A percentile compares a stretch with the other conserved stretches of the same genome.
Evolutionary conservation across 2,113 vertebrate species (phyloP).

Genomic region (Ophthalmolycus amberensis): DNA sequence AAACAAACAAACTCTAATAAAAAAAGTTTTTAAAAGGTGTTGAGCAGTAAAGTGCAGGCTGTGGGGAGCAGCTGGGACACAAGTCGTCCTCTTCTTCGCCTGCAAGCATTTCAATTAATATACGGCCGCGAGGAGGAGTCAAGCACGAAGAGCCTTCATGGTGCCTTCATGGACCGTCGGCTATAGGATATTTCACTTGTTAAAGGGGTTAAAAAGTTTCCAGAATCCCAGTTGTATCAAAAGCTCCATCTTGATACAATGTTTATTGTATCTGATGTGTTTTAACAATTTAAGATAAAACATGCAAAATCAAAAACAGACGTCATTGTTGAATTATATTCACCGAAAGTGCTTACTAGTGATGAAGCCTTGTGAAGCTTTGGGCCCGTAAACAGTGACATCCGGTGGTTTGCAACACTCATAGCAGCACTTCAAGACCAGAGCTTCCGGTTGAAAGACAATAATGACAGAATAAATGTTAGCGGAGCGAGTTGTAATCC

Average conservation of each 20-base stretch:
- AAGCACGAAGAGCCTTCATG: neutral
- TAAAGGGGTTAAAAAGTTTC: neutral
- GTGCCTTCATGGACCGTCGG: neutral
- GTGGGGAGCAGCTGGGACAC: neutral
- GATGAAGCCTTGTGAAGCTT: neutral
- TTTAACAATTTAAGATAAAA: neutral
- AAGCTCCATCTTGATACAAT: neutral
- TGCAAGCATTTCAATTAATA: constrained; percentile 37
- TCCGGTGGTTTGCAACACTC: neutral
- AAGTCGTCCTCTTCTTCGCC: neutral
- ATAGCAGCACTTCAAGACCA: neutral
- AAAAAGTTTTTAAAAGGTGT: neutral
- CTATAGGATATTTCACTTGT: accelerated
- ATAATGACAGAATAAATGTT: neutral
- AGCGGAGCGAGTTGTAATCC: neutral
- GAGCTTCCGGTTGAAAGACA: neutral
- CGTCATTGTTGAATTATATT: neutral
- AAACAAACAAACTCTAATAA: neutral
- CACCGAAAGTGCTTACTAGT: neutral
- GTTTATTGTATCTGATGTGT: neutral
- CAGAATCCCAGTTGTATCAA: neutral
- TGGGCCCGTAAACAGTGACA: neutral
- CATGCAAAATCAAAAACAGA: neutral
- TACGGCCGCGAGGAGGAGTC: constrained; percentile 61
- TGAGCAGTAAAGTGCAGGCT: neutral